Base-by-base conservation (phyloP, 2,113 vertebrate species). In the Phrynosoma blainvillii region DNA sequence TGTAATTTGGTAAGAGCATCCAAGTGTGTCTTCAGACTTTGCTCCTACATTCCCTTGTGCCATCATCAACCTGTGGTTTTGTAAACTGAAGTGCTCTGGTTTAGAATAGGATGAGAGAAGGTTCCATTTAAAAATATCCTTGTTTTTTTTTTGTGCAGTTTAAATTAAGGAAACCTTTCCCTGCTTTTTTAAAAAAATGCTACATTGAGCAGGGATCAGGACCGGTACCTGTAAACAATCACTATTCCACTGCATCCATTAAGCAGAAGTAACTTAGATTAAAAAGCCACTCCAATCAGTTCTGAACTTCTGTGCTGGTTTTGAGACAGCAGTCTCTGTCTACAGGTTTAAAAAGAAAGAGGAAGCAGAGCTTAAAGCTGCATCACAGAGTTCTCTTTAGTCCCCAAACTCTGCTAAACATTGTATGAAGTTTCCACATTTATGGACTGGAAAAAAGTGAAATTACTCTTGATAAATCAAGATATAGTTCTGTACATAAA, bases 401-500 rank as follows among this genome's bases (percentile, higher is more conserved):
- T 96, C 85, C 90, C 94, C 95, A 97, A 96, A 97, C 97, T 98
- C 98, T 96, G 96, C 96, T 96, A 87, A 93, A 90, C 90, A 92
- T 96, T 95, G 93, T 96, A 97, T 93, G 90, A 95, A 93, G 94
- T 97, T 97, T 98, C 98, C 98, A 98, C 97, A 97, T 97, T 97
- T 96, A 98, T 96, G 98, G 97, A 97, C 96, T 96, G 95, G 96
- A 97, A 98, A 98, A 97, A 98, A 98, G 97, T 96, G 98, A 98
- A 98, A 98, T 98, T 97, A 98, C 97, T 99, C 99, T 99, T 99
- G 99, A 98, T 97, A 99, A 99, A 99, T 98, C 99, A 99, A 99
- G 99, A 99, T 98, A 98, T 98, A 98, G 98, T 98, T 98, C 98
- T 99, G 97, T 98, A 98, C 98, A 98, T 96, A 97, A 96, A 98